A percentile compares a stretch with the other conserved stretches of the same genome.
Conservation (phyloP, 1,140 invertebrate species). For the Ruditapes philippinarum region DNA sequence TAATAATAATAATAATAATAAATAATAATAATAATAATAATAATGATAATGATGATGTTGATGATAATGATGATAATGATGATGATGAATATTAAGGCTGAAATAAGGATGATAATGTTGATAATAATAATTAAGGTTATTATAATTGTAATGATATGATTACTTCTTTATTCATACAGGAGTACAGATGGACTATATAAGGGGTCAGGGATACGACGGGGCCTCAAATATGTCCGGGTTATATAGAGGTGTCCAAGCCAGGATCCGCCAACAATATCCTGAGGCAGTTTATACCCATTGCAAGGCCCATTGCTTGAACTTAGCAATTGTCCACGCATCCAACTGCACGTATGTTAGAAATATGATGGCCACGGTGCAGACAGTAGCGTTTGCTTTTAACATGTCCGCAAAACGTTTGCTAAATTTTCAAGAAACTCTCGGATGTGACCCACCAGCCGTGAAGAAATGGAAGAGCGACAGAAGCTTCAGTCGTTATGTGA, state of each 20-base stretch:
- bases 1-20: too few relatives aligned
- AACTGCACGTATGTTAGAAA: background rate
- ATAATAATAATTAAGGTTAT: too few relatives aligned
- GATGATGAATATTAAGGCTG: too few relatives aligned
- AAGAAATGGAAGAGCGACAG: background rate
- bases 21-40: too few relatives aligned
- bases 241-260: background rate
- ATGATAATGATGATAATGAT: too few relatives aligned
- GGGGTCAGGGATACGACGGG: background rate
- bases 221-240: background rate
- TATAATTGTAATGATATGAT: too few relatives aligned
- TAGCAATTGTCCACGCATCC: background rate
- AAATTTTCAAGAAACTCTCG: background rate
- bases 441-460: background rate
- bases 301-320: background rate
- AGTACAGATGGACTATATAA: background rate
- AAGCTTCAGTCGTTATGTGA: constrained; percentile 15
- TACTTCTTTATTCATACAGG: too few relatives aligned
- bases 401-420: background rate
- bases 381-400: background rate
- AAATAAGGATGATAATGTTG: too few relatives aligned
- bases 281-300: background rate
- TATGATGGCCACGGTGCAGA: background rate
- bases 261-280: background rate
- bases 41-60: too few relatives aligned